phyloP scores from a whole-genome alignment of 2,888 invertebrate genomes.

The Cheilosia vulpina region DNA sequence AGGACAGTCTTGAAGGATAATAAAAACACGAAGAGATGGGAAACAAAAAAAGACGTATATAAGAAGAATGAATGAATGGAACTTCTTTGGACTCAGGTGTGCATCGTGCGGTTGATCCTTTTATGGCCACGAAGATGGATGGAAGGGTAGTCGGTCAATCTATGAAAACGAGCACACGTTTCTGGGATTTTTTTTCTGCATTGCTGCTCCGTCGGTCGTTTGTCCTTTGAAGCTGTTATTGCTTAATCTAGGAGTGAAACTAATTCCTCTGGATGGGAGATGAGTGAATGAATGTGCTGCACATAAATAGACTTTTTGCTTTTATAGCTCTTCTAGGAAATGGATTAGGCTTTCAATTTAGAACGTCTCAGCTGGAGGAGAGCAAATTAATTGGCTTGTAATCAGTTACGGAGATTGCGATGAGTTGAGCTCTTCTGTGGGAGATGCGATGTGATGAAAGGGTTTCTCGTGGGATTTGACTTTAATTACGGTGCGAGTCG shows the following conservation, averaged over 20 bases:
- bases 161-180: conserved; percentile 52
- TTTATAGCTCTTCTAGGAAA: conserved; percentile 41
- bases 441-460: conserved; percentile 25
- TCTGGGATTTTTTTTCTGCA: conserved; percentile 4
- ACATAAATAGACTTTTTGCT: conserved; percentile 35
- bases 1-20: conserved; percentile 63
- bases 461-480: not conserved
- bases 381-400: conserved; percentile 49
- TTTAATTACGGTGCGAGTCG: not conserved
- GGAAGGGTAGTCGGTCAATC: conserved; percentile 72
- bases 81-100: conserved; percentile 64
- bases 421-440: conserved; percentile 55
- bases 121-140: conserved; percentile 69
- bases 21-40: conserved; percentile 33
- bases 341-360: conserved; percentile 40
- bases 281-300: conserved; percentile 47
- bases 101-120: conserved; percentile 65
- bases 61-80: conserved; percentile 18
- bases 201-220: not conserved
- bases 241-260: conserved; percentile 36
- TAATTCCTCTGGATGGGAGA: conserved; percentile 57
- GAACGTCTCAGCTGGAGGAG: conserved; percentile 36
- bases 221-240: conserved; percentile 42
- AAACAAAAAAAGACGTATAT: not conserved
- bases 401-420: conserved; percentile 43